Percentiles rank a stretch among this genome's conserved stretches.
Evolutionary conservation across 2,113 vertebrate species (phyloP).

Genomic region (Orthochromis malagaraziensis): DNA sequence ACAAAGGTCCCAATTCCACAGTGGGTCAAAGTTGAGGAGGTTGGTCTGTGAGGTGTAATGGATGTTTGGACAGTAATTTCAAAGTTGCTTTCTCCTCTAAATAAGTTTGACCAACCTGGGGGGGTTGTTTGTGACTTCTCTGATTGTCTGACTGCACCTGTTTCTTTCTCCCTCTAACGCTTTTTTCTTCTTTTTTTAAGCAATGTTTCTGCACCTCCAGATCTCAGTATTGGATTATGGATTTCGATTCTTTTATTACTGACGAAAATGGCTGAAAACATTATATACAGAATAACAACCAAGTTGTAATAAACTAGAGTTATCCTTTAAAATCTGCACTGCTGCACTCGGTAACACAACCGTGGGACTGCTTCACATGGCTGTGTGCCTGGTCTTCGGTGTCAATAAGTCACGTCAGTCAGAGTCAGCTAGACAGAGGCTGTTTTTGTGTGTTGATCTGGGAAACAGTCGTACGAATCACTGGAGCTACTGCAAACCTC

Average conservation of each 20-base stretch:
- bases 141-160: neutral
- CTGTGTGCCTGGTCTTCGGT: neutral
- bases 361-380: neutral
- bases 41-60: neutral
- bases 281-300: neutral
- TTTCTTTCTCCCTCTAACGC: accelerated
- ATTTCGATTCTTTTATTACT: neutral
- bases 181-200: neutral
- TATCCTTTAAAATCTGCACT: neutral
- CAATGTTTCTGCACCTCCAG: neutral
- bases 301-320: neutral
- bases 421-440: neutral
- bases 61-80: neutral
- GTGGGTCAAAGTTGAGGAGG: neutral
- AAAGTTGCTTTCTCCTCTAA: neutral
- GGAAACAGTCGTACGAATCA: neutral
- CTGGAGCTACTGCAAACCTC: neutral
- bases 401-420: neutral
- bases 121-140: neutral
- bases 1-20: neutral
- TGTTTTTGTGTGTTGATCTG: neutral
- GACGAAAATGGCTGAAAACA: accelerated
- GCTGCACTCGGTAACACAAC: neutral
- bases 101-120: neutral
- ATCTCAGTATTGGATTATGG: neutral